Evolutionary conservation across 2,113 vertebrate genomes (phyloP).

Genomic region (Anhinga anhinga): DNA sequence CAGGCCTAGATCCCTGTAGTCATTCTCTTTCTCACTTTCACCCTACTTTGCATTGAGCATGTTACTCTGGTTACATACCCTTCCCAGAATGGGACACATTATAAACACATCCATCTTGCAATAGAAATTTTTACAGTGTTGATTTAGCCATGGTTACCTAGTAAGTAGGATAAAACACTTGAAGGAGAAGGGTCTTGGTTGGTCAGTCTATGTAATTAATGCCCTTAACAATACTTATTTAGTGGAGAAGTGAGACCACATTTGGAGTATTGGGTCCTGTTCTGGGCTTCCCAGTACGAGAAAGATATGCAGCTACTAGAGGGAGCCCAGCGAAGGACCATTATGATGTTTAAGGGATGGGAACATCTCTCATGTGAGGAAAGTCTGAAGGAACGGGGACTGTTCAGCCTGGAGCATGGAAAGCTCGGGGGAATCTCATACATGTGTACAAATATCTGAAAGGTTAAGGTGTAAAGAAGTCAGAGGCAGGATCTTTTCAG

Average conservation of each 20-base stretch:
- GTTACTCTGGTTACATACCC: not conserved
- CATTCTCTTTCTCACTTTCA: not conserved
- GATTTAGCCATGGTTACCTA: not conserved
- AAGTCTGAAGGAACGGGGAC: not conserved
- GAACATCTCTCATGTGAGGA: not conserved
- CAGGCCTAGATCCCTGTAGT: too few species aligned
- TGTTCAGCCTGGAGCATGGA: not conserved
- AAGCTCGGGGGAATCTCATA: not conserved
- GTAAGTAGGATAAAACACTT: not conserved
- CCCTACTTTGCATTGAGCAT: not conserved
- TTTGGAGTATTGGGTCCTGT: not conserved
- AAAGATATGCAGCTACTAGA: not conserved
- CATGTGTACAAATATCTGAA: not conserved
- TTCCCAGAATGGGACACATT: not conserved
- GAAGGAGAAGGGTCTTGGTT: not conserved
- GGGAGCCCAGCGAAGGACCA: not conserved
- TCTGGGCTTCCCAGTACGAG: not conserved
- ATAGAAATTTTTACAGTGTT: not conserved
- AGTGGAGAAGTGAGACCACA: not conserved
- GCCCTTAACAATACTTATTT: not conserved
- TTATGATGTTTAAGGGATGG: accelerated
- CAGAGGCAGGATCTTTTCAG: not conserved
- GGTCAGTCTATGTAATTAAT: not conserved
- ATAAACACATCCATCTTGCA: not conserved
- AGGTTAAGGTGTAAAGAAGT: not conserved